Evolutionary conservation across 2,797 vertebrate genomes (phyloP), one percentile per base, ranked within the genome.

Genomic region (Sphenopsis melanotis): DNA sequence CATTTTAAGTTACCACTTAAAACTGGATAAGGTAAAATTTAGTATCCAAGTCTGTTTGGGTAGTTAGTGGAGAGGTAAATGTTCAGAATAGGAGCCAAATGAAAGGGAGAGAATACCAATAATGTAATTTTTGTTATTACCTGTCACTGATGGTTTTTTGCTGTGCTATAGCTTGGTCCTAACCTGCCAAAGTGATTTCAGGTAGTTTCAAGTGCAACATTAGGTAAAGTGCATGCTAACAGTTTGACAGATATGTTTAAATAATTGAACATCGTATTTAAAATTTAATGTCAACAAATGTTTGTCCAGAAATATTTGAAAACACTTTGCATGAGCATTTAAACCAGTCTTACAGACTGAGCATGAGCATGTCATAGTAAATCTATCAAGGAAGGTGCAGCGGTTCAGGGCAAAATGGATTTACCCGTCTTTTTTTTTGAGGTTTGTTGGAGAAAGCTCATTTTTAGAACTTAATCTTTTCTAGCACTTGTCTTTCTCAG

Each of bases 211-310:
- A 83, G 37, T 15, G 4, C 24, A 82, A 17, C 29, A 32, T 93
- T 44, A 90, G 22, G 32, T 74, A 57, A 87, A 72, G 36, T n/a
- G 30, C 36, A 63, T 15, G 14, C 15, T 59, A 82, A 94, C 37
- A 74, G 19, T 84, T 81, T 79, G 72, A 13, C 27, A 82, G n/a
- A 63, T 42, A 36, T 20, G n/a, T 66, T 87, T 95, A 77, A 95
- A 90, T 85, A 71, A 95, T 92, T 90, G 50, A 94, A 26, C 21
- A 82, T 44, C 4, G 6, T 63, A 47, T 80, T 91, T 77, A 95
- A 95, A 89, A 90, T 77, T 93, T 90, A 26, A 94, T 91, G 53
- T 77, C 34, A 77, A 82, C 47, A 89, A 83, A 86, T 91, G 42
- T 91, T 92, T 90, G 52, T 59, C 37, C 56, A 92, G 65, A 63